Evolutionary conservation across 2,797 vertebrate species (phyloP).

Genomic region (Paedocypris micromegethes): DNA sequence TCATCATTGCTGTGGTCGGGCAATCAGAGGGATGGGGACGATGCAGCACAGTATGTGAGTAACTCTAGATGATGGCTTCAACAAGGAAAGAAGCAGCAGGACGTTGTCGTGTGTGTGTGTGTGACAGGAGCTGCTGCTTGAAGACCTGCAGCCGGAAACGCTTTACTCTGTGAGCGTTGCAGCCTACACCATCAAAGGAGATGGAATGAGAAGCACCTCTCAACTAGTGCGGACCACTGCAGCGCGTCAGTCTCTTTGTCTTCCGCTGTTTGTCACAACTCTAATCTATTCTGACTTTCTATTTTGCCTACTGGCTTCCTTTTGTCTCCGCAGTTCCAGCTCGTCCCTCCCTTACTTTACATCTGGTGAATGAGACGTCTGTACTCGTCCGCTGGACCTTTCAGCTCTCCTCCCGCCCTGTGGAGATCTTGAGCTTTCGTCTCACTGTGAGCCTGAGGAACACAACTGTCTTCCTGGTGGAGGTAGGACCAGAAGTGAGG

Average conservation of each 20-base stretch:
- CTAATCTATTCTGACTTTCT: background rate
- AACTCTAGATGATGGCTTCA: slow-evolving; percentile 11
- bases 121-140: slow-evolving; percentile 81
- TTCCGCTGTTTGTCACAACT: background rate
- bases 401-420: slow-evolving; percentile 53
- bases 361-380: slow-evolving; percentile 72
- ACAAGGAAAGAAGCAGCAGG: too few relatives aligned
- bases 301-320: background rate
- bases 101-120: slow-evolving; percentile 9
- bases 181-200: slow-evolving; percentile 75
- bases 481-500: slow-evolving; percentile 71
- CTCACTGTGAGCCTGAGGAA: slow-evolving; percentile 78
- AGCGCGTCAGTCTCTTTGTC: slow-evolving; percentile 18
- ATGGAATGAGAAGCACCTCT: slow-evolving; percentile 85
- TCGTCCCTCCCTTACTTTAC: slow-evolving; percentile 78
- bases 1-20: slow-evolving; percentile 34
- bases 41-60: slow-evolving; percentile 94
- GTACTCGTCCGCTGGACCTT: slow-evolving; percentile 82
- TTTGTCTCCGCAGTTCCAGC: slow-evolving; percentile 71
- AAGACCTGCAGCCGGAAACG: slow-evolving; percentile 82
- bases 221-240: slow-evolving; percentile 75
- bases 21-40: slow-evolving; percentile 78
- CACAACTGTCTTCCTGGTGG: slow-evolving; percentile 70
- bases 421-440: slow-evolving; percentile 80
- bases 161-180: slow-evolving; percentile 85